phyloP scores from a whole-genome alignment of 2,113 vertebrate genomes.

The Aphelocoma coerulescens region DNA sequence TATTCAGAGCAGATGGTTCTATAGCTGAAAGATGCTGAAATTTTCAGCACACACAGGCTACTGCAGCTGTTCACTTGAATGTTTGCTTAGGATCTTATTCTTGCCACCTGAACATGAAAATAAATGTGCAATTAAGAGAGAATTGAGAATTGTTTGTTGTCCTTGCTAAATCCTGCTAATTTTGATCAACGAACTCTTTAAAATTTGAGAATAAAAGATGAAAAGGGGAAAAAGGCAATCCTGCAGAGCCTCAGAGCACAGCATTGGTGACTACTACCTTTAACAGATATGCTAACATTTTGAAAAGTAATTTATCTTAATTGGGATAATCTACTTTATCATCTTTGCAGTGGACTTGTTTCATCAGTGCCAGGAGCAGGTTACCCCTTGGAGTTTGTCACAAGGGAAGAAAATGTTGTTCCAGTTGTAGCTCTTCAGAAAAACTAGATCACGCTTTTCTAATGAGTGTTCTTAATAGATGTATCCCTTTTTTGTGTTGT shows the following conservation, averaged over 20 bases:
- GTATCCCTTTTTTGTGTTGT: not conserved
- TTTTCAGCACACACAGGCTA: constrained; percentile 66
- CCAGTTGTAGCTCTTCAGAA: not conserved
- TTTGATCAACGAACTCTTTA: constrained; percentile 49
- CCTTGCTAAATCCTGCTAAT: constrained; percentile 56
- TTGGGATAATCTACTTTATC: not conserved
- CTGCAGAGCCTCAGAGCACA: not conserved
- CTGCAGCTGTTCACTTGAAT: constrained; percentile 79
- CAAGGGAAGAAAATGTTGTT: not conserved
- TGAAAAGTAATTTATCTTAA: constrained; percentile 10
- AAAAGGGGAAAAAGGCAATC: not conserved
- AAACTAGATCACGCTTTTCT: not conserved
- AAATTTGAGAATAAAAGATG: not conserved
- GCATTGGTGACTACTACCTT: not conserved
- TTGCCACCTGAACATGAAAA: constrained; percentile 73
- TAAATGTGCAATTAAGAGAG: constrained; percentile 69
- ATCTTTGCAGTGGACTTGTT: not conserved
- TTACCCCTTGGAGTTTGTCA: not conserved
- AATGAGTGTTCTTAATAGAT: not conserved
- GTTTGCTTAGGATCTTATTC: constrained; percentile 69
- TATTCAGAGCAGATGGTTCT: constrained; percentile 76
- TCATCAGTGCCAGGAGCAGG: not conserved
- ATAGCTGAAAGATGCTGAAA: constrained; percentile 67
- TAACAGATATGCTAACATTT: not conserved
- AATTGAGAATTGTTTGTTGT: constrained; percentile 63